Conservation (phyloP, 2,797 vertebrate genomes). For the Heterohyrax brucei region DNA sequence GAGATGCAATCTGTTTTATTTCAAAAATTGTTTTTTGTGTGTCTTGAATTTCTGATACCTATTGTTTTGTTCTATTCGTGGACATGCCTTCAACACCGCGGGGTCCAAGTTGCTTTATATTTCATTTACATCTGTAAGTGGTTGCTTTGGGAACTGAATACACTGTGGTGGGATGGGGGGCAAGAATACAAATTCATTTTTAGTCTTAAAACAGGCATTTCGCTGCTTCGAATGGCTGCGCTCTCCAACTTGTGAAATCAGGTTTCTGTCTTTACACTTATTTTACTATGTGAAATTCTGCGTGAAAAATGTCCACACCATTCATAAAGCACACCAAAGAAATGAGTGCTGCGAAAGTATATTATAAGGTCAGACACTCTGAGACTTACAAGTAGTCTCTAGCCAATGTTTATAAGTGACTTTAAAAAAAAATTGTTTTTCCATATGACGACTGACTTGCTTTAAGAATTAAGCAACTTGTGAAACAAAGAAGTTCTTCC, state of each 20-base stretch:
- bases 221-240: background rate
- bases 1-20: background rate
- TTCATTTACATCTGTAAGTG: slow-evolving; percentile 12
- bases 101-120: background rate
- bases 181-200: slow-evolving; percentile 26
- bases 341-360: background rate
- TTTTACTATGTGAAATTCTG: background rate
- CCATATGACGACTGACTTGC: background rate
- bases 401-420: background rate
- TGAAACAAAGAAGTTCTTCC: background rate
- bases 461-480: background rate
- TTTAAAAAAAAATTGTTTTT: background rate
- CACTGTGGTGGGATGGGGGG: background rate
- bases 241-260: background rate
- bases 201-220: background rate
- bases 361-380: background rate
- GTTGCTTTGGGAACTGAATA: background rate
- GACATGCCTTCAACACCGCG: background rate
- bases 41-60: slow-evolving; percentile 21
- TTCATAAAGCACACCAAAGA: background rate
- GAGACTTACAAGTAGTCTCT: background rate
- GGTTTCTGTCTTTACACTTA: background rate
- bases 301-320: background rate
- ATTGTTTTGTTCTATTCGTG: background rate
- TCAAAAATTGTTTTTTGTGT: slow-evolving; percentile 45